Evolutionary conservation across 2,113 vertebrate species (phyloP).

Genomic region (Phyllostomus hastatus): DNA sequence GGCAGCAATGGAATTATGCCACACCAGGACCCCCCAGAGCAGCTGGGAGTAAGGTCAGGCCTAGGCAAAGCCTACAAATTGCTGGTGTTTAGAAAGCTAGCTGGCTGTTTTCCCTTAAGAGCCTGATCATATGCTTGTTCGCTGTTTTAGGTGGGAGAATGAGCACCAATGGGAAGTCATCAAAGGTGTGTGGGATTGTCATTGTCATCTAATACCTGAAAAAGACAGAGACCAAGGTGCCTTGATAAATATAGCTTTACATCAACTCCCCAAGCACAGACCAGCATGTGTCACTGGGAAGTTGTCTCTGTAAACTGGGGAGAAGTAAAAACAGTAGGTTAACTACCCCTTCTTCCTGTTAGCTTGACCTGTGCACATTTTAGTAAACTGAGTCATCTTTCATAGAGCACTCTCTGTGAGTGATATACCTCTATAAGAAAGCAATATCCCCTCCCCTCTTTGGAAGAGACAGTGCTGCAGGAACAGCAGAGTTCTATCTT

Average conservation of each 20-base stretch:
- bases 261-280: conserved; percentile 10
- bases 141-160: background rate
- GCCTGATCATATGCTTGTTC: background rate
- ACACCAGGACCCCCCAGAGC: background rate
- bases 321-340: conserved; percentile 54
- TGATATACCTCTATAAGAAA: background rate
- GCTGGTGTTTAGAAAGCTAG: background rate
- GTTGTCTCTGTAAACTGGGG: conserved; percentile 62
- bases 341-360: conserved; percentile 53
- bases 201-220: background rate
- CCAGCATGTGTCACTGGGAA: conserved; percentile 20
- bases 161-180: background rate
- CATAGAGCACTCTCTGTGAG: background rate
- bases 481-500: background rate
- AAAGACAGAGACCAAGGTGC: background rate
- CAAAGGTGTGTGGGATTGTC: background rate
- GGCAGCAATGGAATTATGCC: background rate
- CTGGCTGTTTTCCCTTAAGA: background rate
- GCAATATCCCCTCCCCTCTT: background rate
- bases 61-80: background rate
- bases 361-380: conserved; percentile 5
- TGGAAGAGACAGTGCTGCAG: background rate
- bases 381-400: background rate
- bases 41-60: background rate
- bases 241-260: conserved; percentile 36